phyloP scores from a whole-genome alignment of 2,888 invertebrate species.

The Trachelus stipa region DNA sequence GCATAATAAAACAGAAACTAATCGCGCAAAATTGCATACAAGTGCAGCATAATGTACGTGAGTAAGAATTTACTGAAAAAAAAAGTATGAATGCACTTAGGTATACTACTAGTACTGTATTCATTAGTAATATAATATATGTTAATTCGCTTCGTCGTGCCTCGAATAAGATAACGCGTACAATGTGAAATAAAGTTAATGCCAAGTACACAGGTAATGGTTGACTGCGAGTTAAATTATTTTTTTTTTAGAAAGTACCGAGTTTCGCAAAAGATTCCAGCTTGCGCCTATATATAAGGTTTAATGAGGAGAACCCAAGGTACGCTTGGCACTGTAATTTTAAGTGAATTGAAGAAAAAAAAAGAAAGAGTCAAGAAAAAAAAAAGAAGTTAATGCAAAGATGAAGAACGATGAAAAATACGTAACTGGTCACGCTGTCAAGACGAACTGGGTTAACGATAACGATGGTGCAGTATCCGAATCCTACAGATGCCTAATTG shows the following conservation, averaged over 20 bases:
- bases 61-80: neutral
- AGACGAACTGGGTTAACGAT: conserved; percentile 25
- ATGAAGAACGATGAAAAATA: conserved; percentile 1
- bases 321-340: neutral
- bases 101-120: neutral
- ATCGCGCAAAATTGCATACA: neutral
- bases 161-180: neutral
- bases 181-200: neutral
- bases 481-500: conserved; percentile 18
- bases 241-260: conserved; percentile 7
- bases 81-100: neutral
- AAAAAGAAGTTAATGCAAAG: neutral
- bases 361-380: neutral
- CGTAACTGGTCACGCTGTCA: conserved; percentile 5
- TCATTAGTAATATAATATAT: neutral
- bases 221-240: neutral
- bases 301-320: neutral
- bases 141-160: neutral
- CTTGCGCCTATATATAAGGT: neutral
- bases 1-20: neutral
- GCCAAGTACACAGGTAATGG: neutral
- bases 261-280: neutral
- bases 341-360: neutral
- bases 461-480: conserved; percentile 16
- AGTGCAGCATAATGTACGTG: neutral